Percentiles rank a stretch among this genome's conserved stretches.
Evolutionary conservation across 2,113 vertebrate species (phyloP).

Genomic region (Notechis scutatus): DNA sequence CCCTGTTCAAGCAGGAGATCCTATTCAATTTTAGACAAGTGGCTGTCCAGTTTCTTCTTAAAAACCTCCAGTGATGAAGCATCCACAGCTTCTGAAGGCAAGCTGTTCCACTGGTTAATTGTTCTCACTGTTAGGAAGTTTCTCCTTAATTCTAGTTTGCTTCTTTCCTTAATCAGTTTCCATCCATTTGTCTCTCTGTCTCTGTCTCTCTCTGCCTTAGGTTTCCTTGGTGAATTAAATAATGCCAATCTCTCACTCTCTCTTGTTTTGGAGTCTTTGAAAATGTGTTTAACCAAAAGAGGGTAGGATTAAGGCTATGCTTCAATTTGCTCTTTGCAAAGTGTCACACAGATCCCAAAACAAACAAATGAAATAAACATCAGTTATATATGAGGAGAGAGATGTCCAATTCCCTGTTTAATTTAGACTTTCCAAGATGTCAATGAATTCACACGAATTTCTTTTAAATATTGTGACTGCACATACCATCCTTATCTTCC

Average conservation of each 20-base stretch:
- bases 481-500: not conserved
- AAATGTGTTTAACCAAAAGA: not conserved
- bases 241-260: too few species aligned
- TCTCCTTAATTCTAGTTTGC: not conserved
- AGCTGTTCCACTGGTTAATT: not conserved
- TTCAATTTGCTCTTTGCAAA: not conserved
- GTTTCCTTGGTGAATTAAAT: not conserved
- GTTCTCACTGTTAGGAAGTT: not conserved
- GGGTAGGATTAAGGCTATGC: not conserved
- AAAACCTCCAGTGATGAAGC: not conserved
- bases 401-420: slow-evolving; percentile 19
- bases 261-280: not conserved
- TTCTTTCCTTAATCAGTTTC: not conserved
- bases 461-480: not conserved
- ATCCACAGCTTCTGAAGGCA: not conserved
- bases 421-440: slow-evolving; percentile 28
- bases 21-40: not conserved
- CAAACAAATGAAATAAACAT: not conserved
- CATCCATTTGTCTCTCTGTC: too few species aligned
- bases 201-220: not conserved
- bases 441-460: slow-evolving; percentile 9
- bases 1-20: not conserved
- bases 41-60: not conserved
- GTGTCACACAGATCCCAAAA: not conserved
- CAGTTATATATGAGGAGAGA: not conserved